These are phyloP conservation scores for Euborellia annulipes DNA, from an alignment of 1,140 invertebrate genomes.

Conservation along the genomic window DNA sequence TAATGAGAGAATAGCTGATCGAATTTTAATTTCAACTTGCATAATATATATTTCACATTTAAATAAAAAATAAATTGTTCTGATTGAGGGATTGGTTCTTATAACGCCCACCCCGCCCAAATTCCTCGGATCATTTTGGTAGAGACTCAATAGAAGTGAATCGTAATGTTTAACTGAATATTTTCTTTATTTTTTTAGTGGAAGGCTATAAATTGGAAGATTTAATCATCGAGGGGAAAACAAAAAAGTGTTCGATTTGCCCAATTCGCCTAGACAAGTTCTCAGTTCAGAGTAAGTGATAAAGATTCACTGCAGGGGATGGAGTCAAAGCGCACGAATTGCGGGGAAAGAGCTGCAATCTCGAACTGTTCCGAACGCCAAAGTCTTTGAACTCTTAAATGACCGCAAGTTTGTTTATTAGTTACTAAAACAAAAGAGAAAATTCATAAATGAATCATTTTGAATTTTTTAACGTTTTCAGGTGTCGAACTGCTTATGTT, in stretches of 20 bases:
- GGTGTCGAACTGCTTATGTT: slow-evolving; percentile 85
- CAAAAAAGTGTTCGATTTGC: slow-evolving; percentile 78
- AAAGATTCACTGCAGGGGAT: slow-evolving; percentile 91
- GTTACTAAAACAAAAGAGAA: too few relatives aligned
- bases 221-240: slow-evolving; percentile 86
- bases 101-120: too few relatives aligned
- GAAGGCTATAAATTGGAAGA: slow-evolving; percentile 49
- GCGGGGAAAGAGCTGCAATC: slow-evolving; percentile 79
- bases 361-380: slow-evolving; percentile 81
- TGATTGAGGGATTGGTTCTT: too few relatives aligned
- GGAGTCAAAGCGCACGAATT: slow-evolving; percentile 79
- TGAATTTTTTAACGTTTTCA: slow-evolving; percentile 25
- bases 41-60: too few relatives aligned
- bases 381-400: slow-evolving; percentile 81
- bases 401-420: slow-evolving; percentile 38
- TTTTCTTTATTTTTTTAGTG: slow-evolving; percentile 28
- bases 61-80: too few relatives aligned
- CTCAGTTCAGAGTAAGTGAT: slow-evolving; percentile 73
- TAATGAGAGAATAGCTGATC: too few relatives aligned
- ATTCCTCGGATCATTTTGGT: too few relatives aligned
- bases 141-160: neutral
- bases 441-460: neutral
- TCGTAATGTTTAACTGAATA: neutral
- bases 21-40: too few relatives aligned
- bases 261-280: slow-evolving; percentile 47